Evolutionary conservation across 2,797 vertebrate species (phyloP).

Genomic region (Myotis planiceps): DNA sequence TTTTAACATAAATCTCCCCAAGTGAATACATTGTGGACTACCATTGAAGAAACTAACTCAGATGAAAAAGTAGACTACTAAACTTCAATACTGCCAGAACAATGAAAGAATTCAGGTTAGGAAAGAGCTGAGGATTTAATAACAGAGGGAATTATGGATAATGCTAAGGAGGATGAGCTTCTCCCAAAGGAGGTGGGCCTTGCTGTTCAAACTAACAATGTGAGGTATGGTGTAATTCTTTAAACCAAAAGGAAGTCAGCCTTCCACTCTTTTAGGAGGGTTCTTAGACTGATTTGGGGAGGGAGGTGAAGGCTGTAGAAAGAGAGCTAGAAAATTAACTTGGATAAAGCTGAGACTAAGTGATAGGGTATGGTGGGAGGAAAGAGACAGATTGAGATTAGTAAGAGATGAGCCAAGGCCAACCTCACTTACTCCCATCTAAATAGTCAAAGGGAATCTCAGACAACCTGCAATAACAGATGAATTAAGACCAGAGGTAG

Average conservation of each 20-base stretch:
- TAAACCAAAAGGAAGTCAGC: not conserved
- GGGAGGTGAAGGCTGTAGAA: not conserved
- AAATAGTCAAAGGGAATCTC: not conserved
- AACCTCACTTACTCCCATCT: no score
- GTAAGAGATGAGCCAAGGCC: not conserved
- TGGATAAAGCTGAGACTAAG: not conserved
- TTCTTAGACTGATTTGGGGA: accelerated
- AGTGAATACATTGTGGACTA: not conserved
- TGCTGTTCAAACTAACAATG: not conserved
- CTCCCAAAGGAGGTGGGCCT: not conserved
- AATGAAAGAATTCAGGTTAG: not conserved
- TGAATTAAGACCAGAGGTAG: accelerated
- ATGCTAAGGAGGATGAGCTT: not conserved
- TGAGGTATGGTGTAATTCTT: not conserved
- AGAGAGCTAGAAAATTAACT: not conserved
- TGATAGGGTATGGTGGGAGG: accelerated
- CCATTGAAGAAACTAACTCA: not conserved
- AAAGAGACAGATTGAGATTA: accelerated
- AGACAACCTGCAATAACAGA: not conserved
- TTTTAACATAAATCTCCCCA: not conserved
- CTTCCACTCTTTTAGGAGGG: not conserved
- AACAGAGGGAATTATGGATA: not conserved
- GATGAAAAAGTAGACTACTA: not conserved
- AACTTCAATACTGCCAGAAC: not conserved
- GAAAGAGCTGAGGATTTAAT: not conserved